Conservation (phyloP, 2,797 vertebrate species). For the Pampus argenteus region DNA sequence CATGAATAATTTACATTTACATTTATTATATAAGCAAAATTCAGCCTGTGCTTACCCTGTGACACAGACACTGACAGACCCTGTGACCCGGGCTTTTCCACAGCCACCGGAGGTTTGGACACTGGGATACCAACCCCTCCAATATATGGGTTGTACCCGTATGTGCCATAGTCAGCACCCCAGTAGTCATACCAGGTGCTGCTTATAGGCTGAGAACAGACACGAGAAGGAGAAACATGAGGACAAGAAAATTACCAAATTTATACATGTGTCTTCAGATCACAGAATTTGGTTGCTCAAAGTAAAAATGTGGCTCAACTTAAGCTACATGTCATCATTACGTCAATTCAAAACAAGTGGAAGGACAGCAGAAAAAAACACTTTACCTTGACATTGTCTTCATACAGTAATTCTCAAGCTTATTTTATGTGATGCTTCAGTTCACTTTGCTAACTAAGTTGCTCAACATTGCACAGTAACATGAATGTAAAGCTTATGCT, state of each 20-base stretch:
- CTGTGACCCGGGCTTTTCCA: conserved; percentile 96
- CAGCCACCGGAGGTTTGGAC: conserved; percentile 91
- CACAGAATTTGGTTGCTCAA: neutral
- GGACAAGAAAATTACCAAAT: conserved; percentile 3
- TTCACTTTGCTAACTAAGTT: neutral
- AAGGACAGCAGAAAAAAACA: neutral
- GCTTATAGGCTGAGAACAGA: conserved; percentile 91
- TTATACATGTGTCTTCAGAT: conserved; percentile 3
- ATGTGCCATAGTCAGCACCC: conserved; percentile 97
- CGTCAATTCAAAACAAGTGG: neutral
- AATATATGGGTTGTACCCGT: conserved; percentile 97
- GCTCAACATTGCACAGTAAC: neutral
- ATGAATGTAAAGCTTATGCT: no score
- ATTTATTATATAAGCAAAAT: neutral
- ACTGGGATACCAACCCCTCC: conserved; percentile 96
- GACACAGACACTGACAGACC: conserved; percentile 96
- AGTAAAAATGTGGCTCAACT: neutral
- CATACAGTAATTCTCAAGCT: neutral
- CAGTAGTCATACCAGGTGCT: conserved; percentile 99
- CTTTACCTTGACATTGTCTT: neutral
- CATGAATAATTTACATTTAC: fast-evolving
- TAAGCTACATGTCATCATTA: neutral
- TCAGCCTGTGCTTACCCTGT: conserved; percentile 86
- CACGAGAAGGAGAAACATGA: conserved; percentile 3
- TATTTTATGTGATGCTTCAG: neutral